phyloP scores from a whole-genome alignment of 1,140 invertebrate species.

The Sitophilus oryzae region DNA sequence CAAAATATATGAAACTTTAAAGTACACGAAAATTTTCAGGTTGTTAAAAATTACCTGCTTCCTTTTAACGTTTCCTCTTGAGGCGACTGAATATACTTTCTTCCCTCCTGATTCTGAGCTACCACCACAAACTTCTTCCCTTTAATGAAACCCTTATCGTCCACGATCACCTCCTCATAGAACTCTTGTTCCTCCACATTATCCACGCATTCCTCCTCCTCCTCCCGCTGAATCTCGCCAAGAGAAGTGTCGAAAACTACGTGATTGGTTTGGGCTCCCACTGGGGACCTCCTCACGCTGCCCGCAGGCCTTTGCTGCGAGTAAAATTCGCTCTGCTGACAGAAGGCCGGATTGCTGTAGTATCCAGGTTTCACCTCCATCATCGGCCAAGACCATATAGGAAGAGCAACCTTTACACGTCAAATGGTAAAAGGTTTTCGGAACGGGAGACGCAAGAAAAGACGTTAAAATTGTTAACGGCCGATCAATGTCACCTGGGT shows the following conservation, averaged over 20 bases:
- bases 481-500: conserved; percentile 15
- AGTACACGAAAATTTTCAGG: no score
- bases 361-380: conserved; percentile 40
- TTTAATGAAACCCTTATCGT: conserved; percentile 38
- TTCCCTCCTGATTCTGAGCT: conserved; percentile 30
- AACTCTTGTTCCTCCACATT: conserved; percentile 41
- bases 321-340: conserved; percentile 63
- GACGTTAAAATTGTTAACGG: not conserved
- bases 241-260: conserved; percentile 16
- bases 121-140: conserved; percentile 41
- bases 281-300: conserved; percentile 39
- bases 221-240: conserved; percentile 12
- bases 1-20: no score
- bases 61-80: conserved; percentile 9
- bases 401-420: not conserved
- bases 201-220: conserved; percentile 28
- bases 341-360: conserved; percentile 72
- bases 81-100: conserved; percentile 16
- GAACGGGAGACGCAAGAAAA: not conserved
- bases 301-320: conserved; percentile 44
- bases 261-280: conserved; percentile 37
- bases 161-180: conserved; percentile 43
- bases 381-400: not conserved
- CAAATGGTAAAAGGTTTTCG: conserved; percentile 1
- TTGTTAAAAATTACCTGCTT: conserved; percentile 15